Conservation (phyloP, 2,888 invertebrate species). For the Machimus atricapillus region DNA sequence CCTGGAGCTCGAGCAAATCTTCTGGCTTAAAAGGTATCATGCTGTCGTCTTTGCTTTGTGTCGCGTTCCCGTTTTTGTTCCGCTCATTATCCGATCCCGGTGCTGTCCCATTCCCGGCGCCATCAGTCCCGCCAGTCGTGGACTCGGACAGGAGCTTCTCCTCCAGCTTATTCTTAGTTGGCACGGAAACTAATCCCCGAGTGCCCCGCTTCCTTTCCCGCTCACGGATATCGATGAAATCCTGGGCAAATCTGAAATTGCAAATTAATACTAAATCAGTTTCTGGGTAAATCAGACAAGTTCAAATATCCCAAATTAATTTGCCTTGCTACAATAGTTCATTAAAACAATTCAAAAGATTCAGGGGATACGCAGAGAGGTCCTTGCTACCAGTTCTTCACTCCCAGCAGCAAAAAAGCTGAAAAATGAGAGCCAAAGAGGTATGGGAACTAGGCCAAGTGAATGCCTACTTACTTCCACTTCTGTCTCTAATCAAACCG, state of each 20-base stretch:
- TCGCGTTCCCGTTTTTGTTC: constrained; percentile 28
- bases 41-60: constrained; percentile 48
- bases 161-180: constrained; percentile 49
- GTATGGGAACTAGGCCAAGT: neutral
- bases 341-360: neutral
- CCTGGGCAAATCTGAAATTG: constrained; percentile 81
- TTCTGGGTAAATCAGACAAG: neutral
- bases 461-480: neutral
- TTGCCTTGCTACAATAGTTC: neutral
- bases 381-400: neutral
- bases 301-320: constrained; percentile 16
- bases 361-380: neutral
- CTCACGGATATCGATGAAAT: constrained; percentile 93
- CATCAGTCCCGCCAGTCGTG: constrained; percentile 41
- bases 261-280: neutral
- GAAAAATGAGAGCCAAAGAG: constrained; percentile 27
- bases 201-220: constrained; percentile 86
- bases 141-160: constrained; percentile 45
- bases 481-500: neutral
- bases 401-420: constrained; percentile 21
- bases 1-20: constrained; percentile 61
- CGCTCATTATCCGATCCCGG: neutral
- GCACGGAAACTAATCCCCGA: constrained; percentile 66
- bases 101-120: neutral
- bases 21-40: constrained; percentile 56